Conservation (phyloP, 2,113 vertebrate genomes). For the Onychorhynchus coronatus region DNA sequence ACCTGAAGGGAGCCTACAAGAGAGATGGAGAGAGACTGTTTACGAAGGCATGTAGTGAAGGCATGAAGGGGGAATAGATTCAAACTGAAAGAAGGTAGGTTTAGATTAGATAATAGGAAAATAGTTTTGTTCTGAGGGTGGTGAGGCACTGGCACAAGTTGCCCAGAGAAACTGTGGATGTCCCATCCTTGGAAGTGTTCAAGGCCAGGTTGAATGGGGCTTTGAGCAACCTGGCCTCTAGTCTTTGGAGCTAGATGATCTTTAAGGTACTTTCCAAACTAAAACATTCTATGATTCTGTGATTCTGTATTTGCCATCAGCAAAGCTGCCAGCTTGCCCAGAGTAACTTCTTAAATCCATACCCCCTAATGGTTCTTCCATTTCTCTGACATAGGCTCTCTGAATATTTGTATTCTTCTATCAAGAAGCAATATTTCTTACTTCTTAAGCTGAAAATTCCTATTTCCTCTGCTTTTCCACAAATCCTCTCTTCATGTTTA, state of each 20-base stretch:
- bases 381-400: not conserved
- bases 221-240: not conserved
- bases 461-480: not conserved
- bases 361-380: rapidly evolving
- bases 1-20: not conserved
- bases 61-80: not conserved
- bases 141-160: not conserved
- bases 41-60: not conserved
- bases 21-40: not conserved
- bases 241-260: not conserved
- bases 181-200: not conserved
- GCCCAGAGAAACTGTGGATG: not conserved
- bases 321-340: not conserved
- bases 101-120: not conserved
- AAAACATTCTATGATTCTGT: not conserved
- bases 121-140: not conserved
- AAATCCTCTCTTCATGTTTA: not conserved
- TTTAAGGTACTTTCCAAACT: not conserved
- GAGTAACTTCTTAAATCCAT: not conserved
- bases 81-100: not conserved
- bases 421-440: not conserved
- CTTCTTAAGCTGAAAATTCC: not conserved
- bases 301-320: not conserved
- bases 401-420: not conserved
- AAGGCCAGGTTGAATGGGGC: not conserved